A percentile compares a stretch with the other conserved stretches of the same genome.
Evolutionary conservation across 2,888 invertebrate species (phyloP).

Genomic region (Cryptosula pallasiana): DNA sequence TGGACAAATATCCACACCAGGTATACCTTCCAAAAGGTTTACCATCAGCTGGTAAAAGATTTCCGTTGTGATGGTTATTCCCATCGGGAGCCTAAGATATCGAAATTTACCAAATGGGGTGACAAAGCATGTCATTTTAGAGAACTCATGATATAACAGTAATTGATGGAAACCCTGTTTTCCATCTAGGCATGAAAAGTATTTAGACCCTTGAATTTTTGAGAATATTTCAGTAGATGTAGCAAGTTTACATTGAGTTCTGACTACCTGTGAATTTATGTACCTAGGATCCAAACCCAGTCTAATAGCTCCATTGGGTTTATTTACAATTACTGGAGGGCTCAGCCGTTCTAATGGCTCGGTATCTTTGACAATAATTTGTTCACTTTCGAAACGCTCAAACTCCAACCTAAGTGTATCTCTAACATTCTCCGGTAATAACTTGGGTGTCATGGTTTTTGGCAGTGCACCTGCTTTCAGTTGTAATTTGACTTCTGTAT

Average conservation of each 20-base stretch:
- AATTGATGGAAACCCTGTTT: background rate
- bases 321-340: background rate
- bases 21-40: background rate
- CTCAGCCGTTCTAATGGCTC: background rate
- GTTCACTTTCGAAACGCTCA: background rate
- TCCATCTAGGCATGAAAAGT: background rate
- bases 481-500: background rate
- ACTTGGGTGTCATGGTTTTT: background rate
- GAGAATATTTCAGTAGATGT: background rate
- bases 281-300: background rate
- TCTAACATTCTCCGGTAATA: background rate
- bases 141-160: background rate
- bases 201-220: background rate
- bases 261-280: background rate
- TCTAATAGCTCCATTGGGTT: background rate
- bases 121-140: background rate
- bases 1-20: background rate
- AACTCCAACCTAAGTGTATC: background rate
- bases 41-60: background rate
- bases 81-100: background rate
- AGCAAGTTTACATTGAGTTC: background rate
- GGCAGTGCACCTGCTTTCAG: background rate
- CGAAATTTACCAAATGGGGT: background rate
- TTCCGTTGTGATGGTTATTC: background rate
- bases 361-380: background rate